Base-by-base conservation (phyloP, 2,888 invertebrate species). In the Drosophila neonasuta region DNA sequence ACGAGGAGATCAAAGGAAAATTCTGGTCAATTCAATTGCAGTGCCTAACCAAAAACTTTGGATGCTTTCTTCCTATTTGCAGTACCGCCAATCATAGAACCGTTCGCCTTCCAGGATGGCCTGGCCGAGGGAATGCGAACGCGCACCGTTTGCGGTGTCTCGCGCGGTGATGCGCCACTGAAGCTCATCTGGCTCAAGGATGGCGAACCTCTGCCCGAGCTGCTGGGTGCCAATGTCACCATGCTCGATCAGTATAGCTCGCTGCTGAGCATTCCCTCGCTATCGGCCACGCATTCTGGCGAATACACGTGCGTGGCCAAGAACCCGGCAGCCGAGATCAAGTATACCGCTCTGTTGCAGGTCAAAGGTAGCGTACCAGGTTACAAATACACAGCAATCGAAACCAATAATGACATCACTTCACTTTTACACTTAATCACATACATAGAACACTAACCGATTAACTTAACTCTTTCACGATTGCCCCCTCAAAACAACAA, bases 31-130 rank as follows among this genome's bases (percentile, higher is more conserved):
- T 39, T 46, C 42, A 45, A 57, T 60, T 46, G 54, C 60, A 50
- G 48, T 55, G 74, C 58, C 61, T 85, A 80, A 80, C 74, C 24
- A 24, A 48, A 67, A 24, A 67, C 20, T 81, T 48, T 84, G 71
- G 80, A 78, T 86, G 63, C 42, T 76, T 77, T 63, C 78, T 64
- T 86, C 72, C 78, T 84, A 79, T 80, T 92, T 92, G 91, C 94
- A 95, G 95, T 95, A 93, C 95, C 95, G 92, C 95, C 95, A 92
- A 94, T 94, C 93, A 95, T 95, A 93, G 95, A 95, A 93, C 95
- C 95, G 92, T 95, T 95, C 94, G 93, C 93, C 92, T 95, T 95
- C 93, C 94, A 95, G 94, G 95, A 95, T 92, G 95, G 95, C 91
- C 93, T 95, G 90, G 94, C 94, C 91, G 95, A 95, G 92, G 95